Base-by-base conservation (phyloP, 2,113 vertebrate genomes). In the Heloderma charlesbogerti region DNA sequence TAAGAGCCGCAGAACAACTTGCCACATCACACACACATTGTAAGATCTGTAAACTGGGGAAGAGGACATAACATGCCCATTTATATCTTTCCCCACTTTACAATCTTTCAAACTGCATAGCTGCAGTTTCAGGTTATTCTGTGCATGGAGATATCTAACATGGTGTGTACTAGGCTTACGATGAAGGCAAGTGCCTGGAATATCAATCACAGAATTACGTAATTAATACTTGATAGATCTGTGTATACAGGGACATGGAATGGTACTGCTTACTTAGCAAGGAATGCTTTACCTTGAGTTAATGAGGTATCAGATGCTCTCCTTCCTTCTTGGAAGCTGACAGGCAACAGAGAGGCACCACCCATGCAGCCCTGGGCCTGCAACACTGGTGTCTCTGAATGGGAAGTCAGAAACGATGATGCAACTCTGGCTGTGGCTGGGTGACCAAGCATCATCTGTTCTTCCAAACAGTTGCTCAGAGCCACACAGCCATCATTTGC, bases 291-390 rank as follows among this genome's bases (percentile, higher is more conserved):
- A 99, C 99, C 99, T 98, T 99, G 98, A 74, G 99, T 99, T 94
- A 99, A 98, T 72, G 99, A 99, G 90, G 99, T 99, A 96, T 99
- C 99, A 0, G 99, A 99, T 0, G 99, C 99, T 91, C 99, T 95
- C n/a, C 99, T 98, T 43, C 99, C 99, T 94, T 99, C 99, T 96
- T 99, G 99, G 96, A 99, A 99, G 93, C 97, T 97, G 96, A 98
- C 91, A 3, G 98, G 97, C 80, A 98, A 96, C 54, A 97, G 95
- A 93, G 97, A 97, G 66, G 97, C 97, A 13, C 98, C 95, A 4
- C 98, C 98, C 54, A 98, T 97, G 94, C 97, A 96, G n/a, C 97
- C 97, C 97, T 98, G 98, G 40, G 97, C 96, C 95, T 98, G 98
- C 82, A 99, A 97, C 82, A 98, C 97, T 0, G 98, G 98, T 93